phyloP scores from a whole-genome alignment of 2,888 invertebrate species.

The Eupelmus urozonus region DNA sequence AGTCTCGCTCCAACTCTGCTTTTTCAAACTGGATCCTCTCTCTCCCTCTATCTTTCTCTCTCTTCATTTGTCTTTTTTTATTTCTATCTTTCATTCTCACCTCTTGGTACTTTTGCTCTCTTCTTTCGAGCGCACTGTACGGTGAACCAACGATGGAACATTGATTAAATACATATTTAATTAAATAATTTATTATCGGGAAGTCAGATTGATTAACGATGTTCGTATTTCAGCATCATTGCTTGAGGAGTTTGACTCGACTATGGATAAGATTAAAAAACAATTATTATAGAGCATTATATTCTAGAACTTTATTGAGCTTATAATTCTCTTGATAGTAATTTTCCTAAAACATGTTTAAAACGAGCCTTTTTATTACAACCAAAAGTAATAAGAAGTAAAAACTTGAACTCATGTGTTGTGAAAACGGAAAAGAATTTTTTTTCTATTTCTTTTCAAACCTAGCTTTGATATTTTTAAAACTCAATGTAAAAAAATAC shows the following conservation, averaged over 20 bases:
- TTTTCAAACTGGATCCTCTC: slow-evolving; percentile 5
- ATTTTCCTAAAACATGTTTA: no score
- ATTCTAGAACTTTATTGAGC: no score
- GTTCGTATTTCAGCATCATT: background rate
- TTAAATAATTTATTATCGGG: background rate
- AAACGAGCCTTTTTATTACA: no score
- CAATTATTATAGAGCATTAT: no score
- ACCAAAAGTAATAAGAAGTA: no score
- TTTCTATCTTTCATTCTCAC: background rate
- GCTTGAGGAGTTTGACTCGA: background rate
- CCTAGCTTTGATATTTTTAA: no score
- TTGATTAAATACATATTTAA: background rate
- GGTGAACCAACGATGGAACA: background rate
- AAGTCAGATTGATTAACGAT: background rate
- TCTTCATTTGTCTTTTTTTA: background rate
- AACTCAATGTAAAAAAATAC: no score
- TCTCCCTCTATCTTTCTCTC: background rate
- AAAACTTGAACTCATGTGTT: no score
- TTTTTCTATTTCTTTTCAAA: no score
- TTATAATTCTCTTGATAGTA: no score
- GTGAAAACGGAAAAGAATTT: no score
- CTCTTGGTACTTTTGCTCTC: background rate
- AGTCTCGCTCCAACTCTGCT: background rate
- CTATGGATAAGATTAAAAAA: no score
- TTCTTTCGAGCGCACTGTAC: background rate